Conservation (phyloP, 2,797 vertebrate genomes). For the Phoeniculus purpureus region DNA sequence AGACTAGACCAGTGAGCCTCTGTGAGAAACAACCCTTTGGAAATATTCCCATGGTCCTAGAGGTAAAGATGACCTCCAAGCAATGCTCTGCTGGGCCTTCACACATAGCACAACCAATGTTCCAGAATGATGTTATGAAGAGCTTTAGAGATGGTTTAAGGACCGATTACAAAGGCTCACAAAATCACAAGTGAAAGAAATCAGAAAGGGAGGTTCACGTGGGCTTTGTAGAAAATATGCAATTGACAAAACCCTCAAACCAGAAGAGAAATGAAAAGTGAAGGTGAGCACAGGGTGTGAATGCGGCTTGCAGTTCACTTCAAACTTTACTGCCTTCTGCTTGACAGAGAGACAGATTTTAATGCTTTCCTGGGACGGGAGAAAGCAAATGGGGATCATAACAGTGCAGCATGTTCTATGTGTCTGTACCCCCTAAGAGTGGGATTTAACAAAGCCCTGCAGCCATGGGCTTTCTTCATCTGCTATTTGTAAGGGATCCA, state of each 20-base stretch:
- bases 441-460: neutral
- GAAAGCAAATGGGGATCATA: neutral
- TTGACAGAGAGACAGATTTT: neutral
- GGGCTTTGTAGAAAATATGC: neutral
- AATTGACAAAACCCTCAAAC: neutral
- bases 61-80: neutral
- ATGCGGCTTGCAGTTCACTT: neutral
- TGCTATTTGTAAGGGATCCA: neutral
- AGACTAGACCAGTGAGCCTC: neutral
- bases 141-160: neutral
- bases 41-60: neutral
- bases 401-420: neutral
- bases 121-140: neutral
- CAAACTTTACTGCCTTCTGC: neutral
- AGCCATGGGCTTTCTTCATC: neutral
- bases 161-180: neutral
- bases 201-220: neutral
- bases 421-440: fast-evolving
- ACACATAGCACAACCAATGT: fast-evolving
- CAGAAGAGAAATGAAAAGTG: neutral
- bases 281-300: neutral
- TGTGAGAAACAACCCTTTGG: neutral
- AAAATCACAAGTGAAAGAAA: neutral
- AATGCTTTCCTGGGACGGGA: neutral
- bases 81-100: neutral